Evolutionary conservation across 2,797 vertebrate genomes (phyloP).

Genomic region (Sebastolobus altivelis): DNA sequence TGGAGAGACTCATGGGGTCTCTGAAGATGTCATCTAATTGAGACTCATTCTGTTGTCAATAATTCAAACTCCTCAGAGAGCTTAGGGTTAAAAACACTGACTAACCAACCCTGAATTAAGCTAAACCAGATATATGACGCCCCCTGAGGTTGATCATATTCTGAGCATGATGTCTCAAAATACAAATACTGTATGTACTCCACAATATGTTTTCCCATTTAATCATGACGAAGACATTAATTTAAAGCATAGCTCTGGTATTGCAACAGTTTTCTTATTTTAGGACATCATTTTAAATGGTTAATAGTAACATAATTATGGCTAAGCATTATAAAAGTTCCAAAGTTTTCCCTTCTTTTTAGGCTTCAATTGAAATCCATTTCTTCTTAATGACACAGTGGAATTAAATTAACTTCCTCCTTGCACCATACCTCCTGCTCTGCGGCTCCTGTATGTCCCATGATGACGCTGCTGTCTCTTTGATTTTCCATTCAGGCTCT

Average conservation of each 20-base stretch:
- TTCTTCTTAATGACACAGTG: background rate
- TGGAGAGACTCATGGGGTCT: constrained; percentile 57
- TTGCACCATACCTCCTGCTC: constrained; percentile 29
- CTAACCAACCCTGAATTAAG: background rate
- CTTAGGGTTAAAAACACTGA: constrained; percentile 49
- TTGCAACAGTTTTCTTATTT: background rate
- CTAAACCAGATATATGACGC: constrained; percentile 9
- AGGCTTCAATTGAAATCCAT: background rate
- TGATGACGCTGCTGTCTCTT: constrained; percentile 12
- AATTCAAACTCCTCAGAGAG: constrained; percentile 65
- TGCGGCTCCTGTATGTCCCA: constrained; percentile 29
- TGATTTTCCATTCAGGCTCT: constrained; percentile 39
- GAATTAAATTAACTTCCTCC: constrained; percentile 15
- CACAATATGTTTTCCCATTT: background rate
- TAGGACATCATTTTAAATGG: background rate
- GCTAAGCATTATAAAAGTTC: background rate
- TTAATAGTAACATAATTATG: background rate
- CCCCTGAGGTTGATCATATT: background rate
- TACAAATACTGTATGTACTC: background rate
- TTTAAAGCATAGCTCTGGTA: background rate
- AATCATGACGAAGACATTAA: background rate
- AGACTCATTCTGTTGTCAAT: constrained; percentile 66
- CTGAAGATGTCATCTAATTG: constrained; percentile 71
- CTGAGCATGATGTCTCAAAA: background rate
- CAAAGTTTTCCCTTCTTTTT: background rate